Evolutionary conservation across 2,888 invertebrate species (phyloP).

Genomic region (Scaptomyza parva): DNA sequence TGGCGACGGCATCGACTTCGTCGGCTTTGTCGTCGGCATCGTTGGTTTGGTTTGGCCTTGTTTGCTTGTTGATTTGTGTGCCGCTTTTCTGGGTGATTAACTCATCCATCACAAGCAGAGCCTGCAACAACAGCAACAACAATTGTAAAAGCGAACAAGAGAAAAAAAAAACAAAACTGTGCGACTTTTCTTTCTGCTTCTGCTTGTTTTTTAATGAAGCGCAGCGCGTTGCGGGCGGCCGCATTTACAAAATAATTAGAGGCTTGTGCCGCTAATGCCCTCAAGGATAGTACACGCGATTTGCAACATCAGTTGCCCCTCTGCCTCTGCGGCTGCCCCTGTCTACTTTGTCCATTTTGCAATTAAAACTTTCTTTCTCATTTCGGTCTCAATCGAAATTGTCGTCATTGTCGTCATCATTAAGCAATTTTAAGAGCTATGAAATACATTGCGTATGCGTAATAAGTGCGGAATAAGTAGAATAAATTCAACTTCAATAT

Average conservation of each 20-base stretch:
- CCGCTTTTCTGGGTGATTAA: constrained; percentile 78
- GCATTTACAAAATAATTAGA: constrained; percentile 62
- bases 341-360: constrained; percentile 37
- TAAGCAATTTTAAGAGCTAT: constrained; percentile 45
- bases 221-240: constrained; percentile 56
- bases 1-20: constrained; percentile 18
- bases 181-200: constrained; percentile 9
- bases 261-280: constrained; percentile 34
- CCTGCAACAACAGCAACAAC: constrained; percentile 2
- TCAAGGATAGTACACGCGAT: constrained; percentile 9
- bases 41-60: constrained; percentile 58
- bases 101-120: constrained; percentile 72
- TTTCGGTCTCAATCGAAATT: constrained; percentile 13
- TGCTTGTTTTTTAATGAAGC: constrained; percentile 64
- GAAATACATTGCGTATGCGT: constrained; percentile 52
- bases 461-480: no score
- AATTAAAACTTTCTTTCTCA: constrained; percentile 50
- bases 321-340: neutral
- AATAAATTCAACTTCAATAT: no score
- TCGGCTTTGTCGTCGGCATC: constrained; percentile 5
- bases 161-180: constrained; percentile 3
- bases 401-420: constrained; percentile 51
- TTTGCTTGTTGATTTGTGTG: constrained; percentile 72
- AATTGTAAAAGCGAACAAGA: constrained; percentile 25
- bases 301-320: neutral